Base-by-base conservation (phyloP, 2,113 vertebrate species). In the Tautogolabrus adspersus region DNA sequence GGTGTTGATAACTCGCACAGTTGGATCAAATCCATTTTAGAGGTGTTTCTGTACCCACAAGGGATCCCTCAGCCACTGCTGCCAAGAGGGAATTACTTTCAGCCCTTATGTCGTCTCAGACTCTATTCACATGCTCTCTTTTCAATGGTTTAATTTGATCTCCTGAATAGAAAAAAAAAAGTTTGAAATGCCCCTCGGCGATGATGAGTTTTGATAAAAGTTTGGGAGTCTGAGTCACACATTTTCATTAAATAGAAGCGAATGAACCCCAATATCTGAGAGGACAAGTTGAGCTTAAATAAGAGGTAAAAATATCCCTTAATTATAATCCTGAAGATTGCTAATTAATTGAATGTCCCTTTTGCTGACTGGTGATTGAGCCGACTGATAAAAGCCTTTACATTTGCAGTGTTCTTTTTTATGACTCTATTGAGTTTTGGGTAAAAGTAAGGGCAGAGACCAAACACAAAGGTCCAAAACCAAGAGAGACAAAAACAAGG, bases 1-100 rank as follows among this genome's bases (percentile, higher is more conserved):
- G 65, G 77, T 78, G 84, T 89, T 88, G 84, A 92, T 90, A 79
- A 84, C 72, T 75, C 8, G 5, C 81, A 22, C 74, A 65, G 73
- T 54, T 51, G 72, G 30, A 75, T 73, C 72, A 64, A 76, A 86
- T 88, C 85, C 79, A 83, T 83, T 87, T 84, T 57, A 49, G 60
- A 84, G 75, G 84, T 79, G 86, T 87, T 87, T 83, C 64, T 82
- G 75, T 55, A 60, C 18, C 74, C 84, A 16, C 57, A 10, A 70
- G 79, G 69, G 88, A 75, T 66, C 58, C 44, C n/a, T 69, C 44
- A 54, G 57, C 65, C 51, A 1, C n/a, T 2, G 15, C 11, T n/a
- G 57, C 56, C 34, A 42, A 47, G 19, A 26, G 38, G 46, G 23
- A 75, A 71, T 68, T 66, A 66, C 66, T 44, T 6, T 22, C 52